Base-by-base conservation (phyloP, 2,113 vertebrate genomes). In the Corythoichthys haematopterus region DNA sequence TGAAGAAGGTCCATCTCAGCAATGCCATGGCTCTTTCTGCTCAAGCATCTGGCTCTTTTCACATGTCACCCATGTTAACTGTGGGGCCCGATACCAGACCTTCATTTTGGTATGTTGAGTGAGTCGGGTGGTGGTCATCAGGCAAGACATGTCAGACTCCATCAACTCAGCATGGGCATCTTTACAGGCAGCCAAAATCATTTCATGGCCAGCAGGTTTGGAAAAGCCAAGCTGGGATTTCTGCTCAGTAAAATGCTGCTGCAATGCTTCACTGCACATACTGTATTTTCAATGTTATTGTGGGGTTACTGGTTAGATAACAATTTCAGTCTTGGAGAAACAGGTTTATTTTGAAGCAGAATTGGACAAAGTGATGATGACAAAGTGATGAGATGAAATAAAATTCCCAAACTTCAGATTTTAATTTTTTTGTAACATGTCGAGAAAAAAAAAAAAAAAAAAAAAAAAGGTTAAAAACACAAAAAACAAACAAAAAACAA, bases 41-140 rank as follows among this genome's bases (percentile, higher is more conserved):
- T 68, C 47, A 80, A 82, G 86, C 89, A 83, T 88, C 85, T 89
- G 84, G 75, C 70, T 79, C 66, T 69, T 85, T 90, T 90, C 83
- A 89, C 81, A 86, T 64, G 77, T 87, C 84, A 82, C 80, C 81
- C 79, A 80, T 83, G 47, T 80, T 87, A 48, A 74, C 77, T 51
- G 65, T 3, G 1, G 58, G 75, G 70, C 50, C 74, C 71, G 81
- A 71, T 71, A 72, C 72, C 72, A 79, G 45, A 67, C 70, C 77
- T 59, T 57, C 56, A 68, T 81, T 72, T 79, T 38, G 15, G 68
- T 58, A 66, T 70, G 63, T 51, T 14, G 79, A 79, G 74, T 65
- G 36, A 65, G 65, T 68, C 76, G 64, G 60, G 70, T 62, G 66
- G 75, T 78, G 80, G 78, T 89, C 77, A 81, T 55, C 63, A 65